Conservation (phyloP, 1,140 invertebrate genomes). For the Achroia grisella region DNA sequence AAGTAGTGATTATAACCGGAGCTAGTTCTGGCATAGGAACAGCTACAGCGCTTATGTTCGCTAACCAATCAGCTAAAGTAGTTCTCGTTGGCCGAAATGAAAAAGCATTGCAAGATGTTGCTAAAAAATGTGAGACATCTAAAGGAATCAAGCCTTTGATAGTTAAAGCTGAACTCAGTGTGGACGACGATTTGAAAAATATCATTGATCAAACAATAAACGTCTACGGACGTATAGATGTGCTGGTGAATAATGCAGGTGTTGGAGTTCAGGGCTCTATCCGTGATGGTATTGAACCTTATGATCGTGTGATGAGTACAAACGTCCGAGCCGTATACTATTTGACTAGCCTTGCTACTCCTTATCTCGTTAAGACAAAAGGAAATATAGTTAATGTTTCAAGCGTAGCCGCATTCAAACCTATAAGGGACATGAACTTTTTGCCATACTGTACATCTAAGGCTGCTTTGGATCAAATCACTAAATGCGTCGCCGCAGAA, state of each 20-base stretch:
- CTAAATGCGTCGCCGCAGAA: constrained; percentile 79
- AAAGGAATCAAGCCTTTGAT: constrained; percentile 35
- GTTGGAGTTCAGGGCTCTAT: constrained; percentile 75
- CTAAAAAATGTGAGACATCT: constrained; percentile 47
- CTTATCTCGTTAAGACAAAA: constrained; percentile 80
- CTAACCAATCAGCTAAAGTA: constrained; percentile 78
- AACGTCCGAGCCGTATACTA: constrained; percentile 83
- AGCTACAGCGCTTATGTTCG: constrained; percentile 81
- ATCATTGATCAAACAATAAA: constrained; percentile 76
- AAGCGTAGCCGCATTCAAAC: constrained; percentile 81
- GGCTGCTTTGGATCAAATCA: constrained; percentile 86
- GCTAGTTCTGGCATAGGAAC: constrained; percentile 88
- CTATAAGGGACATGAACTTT: constrained; percentile 74
- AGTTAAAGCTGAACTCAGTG: constrained; percentile 76
- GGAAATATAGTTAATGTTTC: constrained; percentile 88
- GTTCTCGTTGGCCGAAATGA: constrained; percentile 81
- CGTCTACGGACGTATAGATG: constrained; percentile 76
- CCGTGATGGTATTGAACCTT: constrained; percentile 78
- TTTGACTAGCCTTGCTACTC: constrained; percentile 82
- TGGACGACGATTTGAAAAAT: constrained; percentile 76
- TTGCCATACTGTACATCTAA: constrained; percentile 86
- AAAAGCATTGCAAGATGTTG: constrained; percentile 76
- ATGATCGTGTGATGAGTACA: constrained; percentile 79
- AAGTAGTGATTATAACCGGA: constrained; percentile 79
- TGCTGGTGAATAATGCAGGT: constrained; percentile 85